These are phyloP conservation scores for Stigmatopora nigra DNA, from an alignment of 2,113 vertebrate species.

Conservation along the genomic window DNA sequence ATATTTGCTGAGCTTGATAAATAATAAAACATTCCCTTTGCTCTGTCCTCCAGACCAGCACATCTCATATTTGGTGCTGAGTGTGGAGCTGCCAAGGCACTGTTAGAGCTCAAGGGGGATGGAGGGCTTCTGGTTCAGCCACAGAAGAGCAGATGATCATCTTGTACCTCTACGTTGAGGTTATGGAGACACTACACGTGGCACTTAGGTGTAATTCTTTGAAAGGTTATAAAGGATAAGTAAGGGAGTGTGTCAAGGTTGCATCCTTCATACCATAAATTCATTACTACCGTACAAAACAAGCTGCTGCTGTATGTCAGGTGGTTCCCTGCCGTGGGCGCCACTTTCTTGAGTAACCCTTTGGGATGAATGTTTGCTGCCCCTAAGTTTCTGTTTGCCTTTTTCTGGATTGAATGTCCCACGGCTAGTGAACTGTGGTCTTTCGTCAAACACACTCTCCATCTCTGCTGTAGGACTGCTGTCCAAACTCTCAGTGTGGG, in stretches of 20 bases:
- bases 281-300: slow-evolving; percentile 86
- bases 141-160: slow-evolving; percentile 19
- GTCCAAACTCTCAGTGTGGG: slow-evolving; percentile 24
- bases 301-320: slow-evolving; percentile 75
- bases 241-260: slow-evolving; percentile 25
- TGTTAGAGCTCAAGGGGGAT: slow-evolving; percentile 26
- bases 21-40: slow-evolving; percentile 58
- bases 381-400: slow-evolving; percentile 88
- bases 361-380: slow-evolving; percentile 72
- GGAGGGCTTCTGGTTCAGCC: slow-evolving; percentile 16
- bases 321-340: slow-evolving; percentile 68
- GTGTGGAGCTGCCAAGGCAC: slow-evolving; percentile 52
- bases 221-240: slow-evolving; percentile 44
- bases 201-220: slow-evolving; percentile 57
- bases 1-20: slow-evolving; percentile 34
- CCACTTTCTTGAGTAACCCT: slow-evolving; percentile 73
- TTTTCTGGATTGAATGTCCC: slow-evolving; percentile 92
- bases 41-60: slow-evolving; percentile 43
- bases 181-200: slow-evolving; percentile 39
- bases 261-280: slow-evolving; percentile 89
- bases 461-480: slow-evolving; percentile 57
- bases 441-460: slow-evolving; percentile 64
- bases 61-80: slow-evolving; percentile 23
- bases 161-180: slow-evolving; percentile 19
- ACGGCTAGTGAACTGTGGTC: slow-evolving; percentile 81